Base-by-base conservation (phyloP, 2,797 vertebrate species). In the Dryobates pubescens region DNA sequence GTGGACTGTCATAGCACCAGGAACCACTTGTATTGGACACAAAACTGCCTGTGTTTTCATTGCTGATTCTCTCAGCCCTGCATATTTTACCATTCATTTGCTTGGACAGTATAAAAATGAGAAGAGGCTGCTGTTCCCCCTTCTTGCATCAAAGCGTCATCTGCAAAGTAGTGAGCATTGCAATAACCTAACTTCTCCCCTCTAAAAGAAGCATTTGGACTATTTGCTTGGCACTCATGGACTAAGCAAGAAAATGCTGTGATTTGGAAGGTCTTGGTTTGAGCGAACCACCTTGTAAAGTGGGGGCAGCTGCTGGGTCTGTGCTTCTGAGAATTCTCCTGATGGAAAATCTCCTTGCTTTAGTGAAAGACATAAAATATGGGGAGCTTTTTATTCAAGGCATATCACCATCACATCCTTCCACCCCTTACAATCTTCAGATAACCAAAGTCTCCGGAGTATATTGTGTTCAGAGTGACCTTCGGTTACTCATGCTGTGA, bases 401-500 rank as follows among this genome's bases (percentile, higher is more conserved):
- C 26, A 7, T 58, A 41, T 87, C 53, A 38, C 17, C n/a, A 83
- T 56, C 41, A 3, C 23, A 32, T 90, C 76, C 56, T 87, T 90
- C 82, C 10, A 65, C n/a, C 6, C 51, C 22, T 11, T 65, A 58
- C 61, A 93, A 30, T 82, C 82, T 92, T 86, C 57, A 88, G 92
- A 75, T 93, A 83, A 94, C n/a, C 3, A 5, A 79, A 15, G 59
- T 83, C 84, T 75, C 90, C 90, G 65, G 79, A 75, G 70, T 17
- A 19, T 75, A 80, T 86, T 80, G 32, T 92, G 57, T 92, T 91
- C 79, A 76, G 81, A 58, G 27, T 81, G 93, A 95, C 92, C 93
- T 95, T 95, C 91, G 70, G 69, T 61, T 87, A 16, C 57, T 12
- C 8, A 2, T 0, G 0, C 34, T 47, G 8, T 4, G 89, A 93